Conservation (phyloP, 1,140 invertebrate genomes). For the Centruroides sculpturatus region DNA sequence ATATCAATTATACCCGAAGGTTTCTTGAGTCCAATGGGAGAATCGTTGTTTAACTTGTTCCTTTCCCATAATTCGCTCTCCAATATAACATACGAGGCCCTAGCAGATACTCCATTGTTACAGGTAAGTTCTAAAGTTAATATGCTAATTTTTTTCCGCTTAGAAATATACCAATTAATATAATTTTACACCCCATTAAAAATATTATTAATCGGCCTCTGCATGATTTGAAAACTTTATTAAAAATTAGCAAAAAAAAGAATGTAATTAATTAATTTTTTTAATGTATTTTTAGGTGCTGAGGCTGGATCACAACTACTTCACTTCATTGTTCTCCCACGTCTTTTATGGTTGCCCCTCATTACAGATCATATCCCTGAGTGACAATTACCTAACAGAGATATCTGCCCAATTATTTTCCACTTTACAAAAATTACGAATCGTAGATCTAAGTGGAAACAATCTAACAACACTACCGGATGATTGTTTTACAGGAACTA, state of each 20-base stretch:
- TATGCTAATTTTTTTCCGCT: no score
- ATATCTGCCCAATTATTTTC: conserved; percentile 46
- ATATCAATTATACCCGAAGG: conserved; percentile 59
- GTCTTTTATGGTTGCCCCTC: conserved; percentile 23
- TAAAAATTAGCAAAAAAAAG: no score
- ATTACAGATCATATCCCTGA: conserved; percentile 26
- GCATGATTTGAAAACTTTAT: no score
- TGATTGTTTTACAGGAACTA: conserved; percentile 13
- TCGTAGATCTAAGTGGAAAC: conserved; percentile 64
- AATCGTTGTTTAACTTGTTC: conserved; percentile 60
- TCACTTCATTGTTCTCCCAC: conserved; percentile 29
- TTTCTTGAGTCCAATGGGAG: conserved; percentile 64
- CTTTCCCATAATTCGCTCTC: conserved; percentile 46
- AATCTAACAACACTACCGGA: conserved; percentile 52
- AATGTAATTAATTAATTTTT: no score
- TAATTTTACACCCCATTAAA: no score
- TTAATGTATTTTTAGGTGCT: conserved; percentile 22
- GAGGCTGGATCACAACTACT: conserved; percentile 45
- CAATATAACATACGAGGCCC: background rate
- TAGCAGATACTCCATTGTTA: conserved; percentile 22
- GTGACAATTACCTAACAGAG: conserved; percentile 57
- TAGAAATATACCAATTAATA: no score
- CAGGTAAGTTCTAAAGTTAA: conserved; percentile 21
- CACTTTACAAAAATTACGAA: conserved; percentile 52
- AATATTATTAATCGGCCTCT: no score